Conservation (phyloP, 2,888 invertebrate genomes). For the Eristalinus aeneus region DNA sequence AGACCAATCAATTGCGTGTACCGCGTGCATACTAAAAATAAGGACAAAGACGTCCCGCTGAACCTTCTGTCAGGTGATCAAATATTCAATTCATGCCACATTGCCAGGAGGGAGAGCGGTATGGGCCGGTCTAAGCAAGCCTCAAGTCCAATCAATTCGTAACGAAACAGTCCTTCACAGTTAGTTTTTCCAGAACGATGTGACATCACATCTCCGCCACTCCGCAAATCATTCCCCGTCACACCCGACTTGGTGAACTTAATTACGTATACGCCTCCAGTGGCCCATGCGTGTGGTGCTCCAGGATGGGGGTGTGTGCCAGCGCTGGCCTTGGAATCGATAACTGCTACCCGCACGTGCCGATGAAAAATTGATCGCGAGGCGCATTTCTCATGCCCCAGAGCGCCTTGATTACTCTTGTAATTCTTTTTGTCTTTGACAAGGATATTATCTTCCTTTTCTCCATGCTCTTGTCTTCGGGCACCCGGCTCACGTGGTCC, state of each 20-base stretch:
- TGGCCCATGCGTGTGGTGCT: neutral
- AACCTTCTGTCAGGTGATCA: slow-evolving; percentile 17
- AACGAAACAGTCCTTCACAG: slow-evolving; percentile 3
- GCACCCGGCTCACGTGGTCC: neutral
- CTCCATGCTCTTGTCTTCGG: neutral
- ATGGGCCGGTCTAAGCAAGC: neutral
- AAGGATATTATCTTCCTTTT: too few species aligned
- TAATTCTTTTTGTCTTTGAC: neutral
- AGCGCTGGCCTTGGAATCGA: slow-evolving; percentile 11
- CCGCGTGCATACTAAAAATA: slow-evolving; percentile 43
- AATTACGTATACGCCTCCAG: slow-evolving; percentile 55
- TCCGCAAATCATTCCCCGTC: neutral
- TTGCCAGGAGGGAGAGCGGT: neutral
- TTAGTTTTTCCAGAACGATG: slow-evolving; percentile 8
- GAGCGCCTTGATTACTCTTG: neutral
- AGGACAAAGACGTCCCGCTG: slow-evolving; percentile 6
- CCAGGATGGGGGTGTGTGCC: neutral
- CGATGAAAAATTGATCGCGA: slow-evolving; percentile 25
- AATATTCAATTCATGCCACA: slow-evolving; percentile 58
- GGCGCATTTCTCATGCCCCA: neutral
- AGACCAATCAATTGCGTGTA: slow-evolving; percentile 63
- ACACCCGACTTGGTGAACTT: slow-evolving; percentile 26
- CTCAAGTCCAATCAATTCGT: neutral
- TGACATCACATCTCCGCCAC: neutral
- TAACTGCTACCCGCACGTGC: slow-evolving; percentile 17